Evolutionary conservation across 2,797 vertebrate genomes (phyloP).

Genomic region (Lutjanus argentimaculatus): DNA sequence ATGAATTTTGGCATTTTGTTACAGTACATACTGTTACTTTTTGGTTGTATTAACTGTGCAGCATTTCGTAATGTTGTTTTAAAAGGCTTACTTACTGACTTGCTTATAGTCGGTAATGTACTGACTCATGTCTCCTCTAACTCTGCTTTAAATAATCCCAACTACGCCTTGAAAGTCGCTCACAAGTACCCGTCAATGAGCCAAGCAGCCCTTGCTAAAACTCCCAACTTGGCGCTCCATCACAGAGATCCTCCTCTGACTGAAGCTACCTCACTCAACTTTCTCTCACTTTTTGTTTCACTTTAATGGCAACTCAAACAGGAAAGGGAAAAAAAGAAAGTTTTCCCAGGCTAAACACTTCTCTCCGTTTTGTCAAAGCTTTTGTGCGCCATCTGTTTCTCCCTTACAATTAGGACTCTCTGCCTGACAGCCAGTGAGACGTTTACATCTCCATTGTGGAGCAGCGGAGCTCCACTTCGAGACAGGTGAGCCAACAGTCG

Average conservation of each 20-base stretch:
- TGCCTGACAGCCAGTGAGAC: constrained; percentile 54
- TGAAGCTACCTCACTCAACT: constrained; percentile 43
- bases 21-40: no score
- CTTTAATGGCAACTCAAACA: constrained; percentile 43
- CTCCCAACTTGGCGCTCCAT: constrained; percentile 44
- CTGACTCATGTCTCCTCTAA: no score
- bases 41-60: no score
- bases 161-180: neutral
- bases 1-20: no score
- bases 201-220: constrained; percentile 37
- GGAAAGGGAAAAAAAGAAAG: constrained; percentile 1
- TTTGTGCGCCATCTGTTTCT: constrained; percentile 66
- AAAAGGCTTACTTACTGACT: no score
- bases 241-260: constrained; percentile 44
- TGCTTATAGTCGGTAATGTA: no score
- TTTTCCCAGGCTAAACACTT: constrained; percentile 39
- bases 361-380: constrained; percentile 42
- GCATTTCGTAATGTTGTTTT: no score
- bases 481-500: constrained; percentile 52
- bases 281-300: constrained; percentile 10
- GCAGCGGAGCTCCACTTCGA: neutral
- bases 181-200: constrained; percentile 29
- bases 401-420: constrained; percentile 61
- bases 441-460: constrained; percentile 43
- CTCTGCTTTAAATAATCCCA: no score